phyloP scores from a whole-genome alignment of 2,797 vertebrate genomes.

The Macrochelys suwanniensis region DNA sequence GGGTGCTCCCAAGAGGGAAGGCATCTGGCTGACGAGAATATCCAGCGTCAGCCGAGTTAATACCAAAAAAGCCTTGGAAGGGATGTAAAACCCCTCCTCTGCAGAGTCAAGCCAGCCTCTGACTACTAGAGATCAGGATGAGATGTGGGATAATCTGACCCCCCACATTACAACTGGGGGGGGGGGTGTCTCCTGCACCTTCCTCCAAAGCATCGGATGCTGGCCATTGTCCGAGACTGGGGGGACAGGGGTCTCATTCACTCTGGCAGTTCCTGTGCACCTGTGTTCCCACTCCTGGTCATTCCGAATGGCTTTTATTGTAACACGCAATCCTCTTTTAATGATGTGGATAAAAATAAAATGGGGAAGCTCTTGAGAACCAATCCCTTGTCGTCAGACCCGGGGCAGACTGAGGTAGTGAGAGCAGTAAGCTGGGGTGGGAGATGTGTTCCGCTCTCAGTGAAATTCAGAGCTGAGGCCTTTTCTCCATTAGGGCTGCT shows the following conservation, averaged over 20 bases:
- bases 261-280: not conserved
- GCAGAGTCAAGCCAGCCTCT: too few species aligned
- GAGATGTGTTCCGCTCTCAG: not conserved
- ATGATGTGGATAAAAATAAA: not conserved
- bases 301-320: not conserved
- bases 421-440: not conserved
- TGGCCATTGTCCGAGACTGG: too few species aligned
- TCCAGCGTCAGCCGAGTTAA: not conserved
- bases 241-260: too few species aligned
- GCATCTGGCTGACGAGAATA: not conserved
- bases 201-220: too few species aligned
- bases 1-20: not conserved
- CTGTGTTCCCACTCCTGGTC: not conserved
- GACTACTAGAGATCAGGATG: too few species aligned
- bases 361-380: not conserved
- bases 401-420: not conserved
- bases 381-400: not conserved
- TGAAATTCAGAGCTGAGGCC: too few species aligned
- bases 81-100: not conserved
- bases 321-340: not conserved
- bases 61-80: not conserved
- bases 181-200: too few species aligned
- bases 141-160: too few species aligned
- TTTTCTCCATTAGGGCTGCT: too few species aligned
- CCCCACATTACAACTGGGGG: too few species aligned